These are phyloP conservation scores for Matsumurasca onukii DNA, from an alignment of 1,140 invertebrate genomes.

Conservation along the genomic window DNA sequence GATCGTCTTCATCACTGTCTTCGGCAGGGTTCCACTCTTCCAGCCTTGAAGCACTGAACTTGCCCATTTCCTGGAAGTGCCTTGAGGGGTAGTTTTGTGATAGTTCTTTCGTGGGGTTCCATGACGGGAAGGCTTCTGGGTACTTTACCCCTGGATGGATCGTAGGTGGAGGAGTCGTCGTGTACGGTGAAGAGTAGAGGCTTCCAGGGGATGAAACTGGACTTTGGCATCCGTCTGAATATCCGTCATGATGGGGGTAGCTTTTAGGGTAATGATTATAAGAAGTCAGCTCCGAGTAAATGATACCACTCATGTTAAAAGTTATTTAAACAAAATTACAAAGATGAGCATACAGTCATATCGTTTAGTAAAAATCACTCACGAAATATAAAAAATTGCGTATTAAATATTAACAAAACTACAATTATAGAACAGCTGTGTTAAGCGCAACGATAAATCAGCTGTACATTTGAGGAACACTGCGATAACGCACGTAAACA, in stretches of 20 bases:
- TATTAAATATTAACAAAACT: neutral
- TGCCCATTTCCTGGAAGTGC: constrained; percentile 2
- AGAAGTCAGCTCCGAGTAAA: neutral
- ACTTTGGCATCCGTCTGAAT: constrained; percentile 37
- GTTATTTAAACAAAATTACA: neutral
- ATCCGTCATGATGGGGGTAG: constrained; percentile 5
- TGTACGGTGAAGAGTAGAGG: constrained; percentile 30
- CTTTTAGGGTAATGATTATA: constrained; percentile 4
- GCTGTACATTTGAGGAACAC: neutral
- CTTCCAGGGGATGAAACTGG: constrained; percentile 39
- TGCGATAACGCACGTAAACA: neutral
- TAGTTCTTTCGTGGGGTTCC: neutral
- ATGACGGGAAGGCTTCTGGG: neutral
- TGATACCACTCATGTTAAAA: neutral
- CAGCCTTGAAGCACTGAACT: neutral
- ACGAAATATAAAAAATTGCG: neutral
- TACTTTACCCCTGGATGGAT: neutral
- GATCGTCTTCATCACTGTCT: neutral
- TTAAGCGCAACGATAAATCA: neutral
- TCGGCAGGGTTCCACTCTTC: neutral
- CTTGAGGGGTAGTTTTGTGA: constrained; percentile 1
- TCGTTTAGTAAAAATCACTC: neutral
- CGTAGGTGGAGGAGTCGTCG: neutral
- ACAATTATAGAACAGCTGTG: neutral
- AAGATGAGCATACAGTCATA: neutral